Conservation (phyloP, 2,888 invertebrate species). For the Platerodrilus igneus region DNA sequence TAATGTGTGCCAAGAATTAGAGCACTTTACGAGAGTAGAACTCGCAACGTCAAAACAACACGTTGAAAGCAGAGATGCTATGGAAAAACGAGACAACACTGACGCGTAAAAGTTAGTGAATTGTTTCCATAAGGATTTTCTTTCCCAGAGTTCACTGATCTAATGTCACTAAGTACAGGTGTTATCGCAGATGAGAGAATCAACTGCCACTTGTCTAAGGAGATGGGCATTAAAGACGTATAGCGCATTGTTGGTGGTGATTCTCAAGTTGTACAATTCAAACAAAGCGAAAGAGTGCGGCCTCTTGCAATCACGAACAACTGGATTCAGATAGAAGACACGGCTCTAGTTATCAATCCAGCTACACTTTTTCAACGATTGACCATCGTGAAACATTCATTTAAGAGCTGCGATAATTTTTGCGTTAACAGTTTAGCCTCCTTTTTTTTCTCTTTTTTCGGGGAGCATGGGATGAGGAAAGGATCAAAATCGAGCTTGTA, state of each 20-base stretch:
- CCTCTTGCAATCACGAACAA: background rate
- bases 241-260: conserved; percentile 4
- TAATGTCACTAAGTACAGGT: conserved; percentile 9
- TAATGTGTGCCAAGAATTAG: conserved; percentile 8
- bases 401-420: background rate
- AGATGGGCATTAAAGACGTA: conserved; percentile 1
- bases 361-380: background rate
- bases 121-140: no score
- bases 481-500: conserved; percentile 5
- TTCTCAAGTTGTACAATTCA: conserved; percentile 1
- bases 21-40: conserved; percentile 7
- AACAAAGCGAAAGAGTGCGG: no score
- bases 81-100: conserved; percentile 10
- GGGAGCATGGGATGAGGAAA: no score
- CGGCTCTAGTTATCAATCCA: background rate
- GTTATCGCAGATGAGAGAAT: conserved; percentile 6
- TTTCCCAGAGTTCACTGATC: no score
- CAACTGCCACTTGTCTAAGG: background rate
- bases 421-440: background rate
- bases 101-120: conserved; percentile 4
- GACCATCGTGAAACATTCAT: background rate
- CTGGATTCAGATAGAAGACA: conserved; percentile 1
- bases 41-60: conserved; percentile 10
- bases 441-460: background rate
- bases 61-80: conserved; percentile 12